Evolutionary conservation across 2,888 invertebrate species (phyloP), one percentile per base, ranked within the genome.

Genomic region (Caenorhabditis wallacei): DNA sequence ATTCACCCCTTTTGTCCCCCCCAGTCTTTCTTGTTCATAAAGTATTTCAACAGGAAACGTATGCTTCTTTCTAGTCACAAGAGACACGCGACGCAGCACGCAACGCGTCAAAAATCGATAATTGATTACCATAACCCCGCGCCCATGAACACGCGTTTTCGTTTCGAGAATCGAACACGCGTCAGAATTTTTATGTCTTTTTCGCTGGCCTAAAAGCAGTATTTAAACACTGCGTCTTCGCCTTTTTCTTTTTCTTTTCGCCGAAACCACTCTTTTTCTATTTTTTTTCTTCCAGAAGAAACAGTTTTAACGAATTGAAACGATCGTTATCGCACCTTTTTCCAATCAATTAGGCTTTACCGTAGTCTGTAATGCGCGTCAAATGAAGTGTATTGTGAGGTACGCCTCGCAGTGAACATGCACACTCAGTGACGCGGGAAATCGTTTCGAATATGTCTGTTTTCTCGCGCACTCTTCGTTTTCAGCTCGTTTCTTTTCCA

Each of bases 341-440:
- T n/a, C n/a, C n/a, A n/a, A n/a, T n/a, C n/a, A n/a, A n/a, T n/a
- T n/a, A n/a, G n/a, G n/a, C n/a, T n/a, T 20, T 70, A 72, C 72
- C 61, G 72, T 72, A 64, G 7, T 5, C 40, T 46, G 2, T 11
- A 22, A 54, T 70, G 70, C 64, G 70, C 79, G 79, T 79, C 16
- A 40, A 18, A 40, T 79, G 2, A 0, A 22, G 16, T 22, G 64
- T 46, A 48, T 48, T 35, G 8, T 43, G 40, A n/a, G 35, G 18
- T 22, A 22, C 63, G 51, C 56, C 22, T 11, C 37, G 26, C 18
- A 8, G 48, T 71, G 57, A 10, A 40, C 1, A 20, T 70, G 48
- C n/a, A 63, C 35, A 16, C 13, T 16, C 43, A 16, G 30, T 20
- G 37, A 63, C 70, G 69, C 79, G 75, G 66, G 56, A 75, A 75